Conservation (phyloP, 2,113 vertebrate genomes). For the Limanda limanda region DNA sequence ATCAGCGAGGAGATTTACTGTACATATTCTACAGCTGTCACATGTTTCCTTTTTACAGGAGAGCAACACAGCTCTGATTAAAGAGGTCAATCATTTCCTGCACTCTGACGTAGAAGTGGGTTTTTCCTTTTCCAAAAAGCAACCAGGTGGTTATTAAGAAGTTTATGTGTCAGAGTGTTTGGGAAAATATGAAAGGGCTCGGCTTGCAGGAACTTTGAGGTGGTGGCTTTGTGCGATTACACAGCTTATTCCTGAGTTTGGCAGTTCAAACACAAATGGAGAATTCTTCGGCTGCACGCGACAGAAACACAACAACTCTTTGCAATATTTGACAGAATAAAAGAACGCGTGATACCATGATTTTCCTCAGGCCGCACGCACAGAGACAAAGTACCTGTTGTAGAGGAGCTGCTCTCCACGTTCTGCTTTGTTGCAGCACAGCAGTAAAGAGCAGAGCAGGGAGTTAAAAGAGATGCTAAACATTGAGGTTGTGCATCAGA, state of each 20-base stretch:
- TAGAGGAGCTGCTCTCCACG: background rate
- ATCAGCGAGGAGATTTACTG: constrained; percentile 76
- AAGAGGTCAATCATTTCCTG: constrained; percentile 72
- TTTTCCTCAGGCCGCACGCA: background rate
- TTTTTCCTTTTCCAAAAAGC: constrained; percentile 54
- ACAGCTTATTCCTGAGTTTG: background rate
- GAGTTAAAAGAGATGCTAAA: constrained; percentile 38
- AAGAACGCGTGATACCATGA: background rate
- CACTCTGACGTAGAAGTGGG: constrained; percentile 54
- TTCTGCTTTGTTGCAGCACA: constrained; percentile 21
- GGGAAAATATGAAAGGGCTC: constrained; percentile 16
- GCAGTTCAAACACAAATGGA: background rate
- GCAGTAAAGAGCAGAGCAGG: constrained; percentile 3
- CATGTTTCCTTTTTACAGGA: constrained; percentile 58
- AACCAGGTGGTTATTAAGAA: constrained; percentile 66
- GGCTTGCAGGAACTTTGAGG: constrained; percentile 11
- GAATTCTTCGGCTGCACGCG: background rate
- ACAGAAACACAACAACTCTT: background rate
- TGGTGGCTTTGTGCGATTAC: background rate
- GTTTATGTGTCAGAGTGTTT: constrained; percentile 37
- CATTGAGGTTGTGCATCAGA: constrained; percentile 46
- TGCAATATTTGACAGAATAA: constrained; percentile 17
- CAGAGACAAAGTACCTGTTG: too few species aligned
- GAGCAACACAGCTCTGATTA: constrained; percentile 73
- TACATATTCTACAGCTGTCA: constrained; percentile 75